Base-by-base conservation (phyloP, 1,140 invertebrate species). In the Drosophila erecta region DNA sequence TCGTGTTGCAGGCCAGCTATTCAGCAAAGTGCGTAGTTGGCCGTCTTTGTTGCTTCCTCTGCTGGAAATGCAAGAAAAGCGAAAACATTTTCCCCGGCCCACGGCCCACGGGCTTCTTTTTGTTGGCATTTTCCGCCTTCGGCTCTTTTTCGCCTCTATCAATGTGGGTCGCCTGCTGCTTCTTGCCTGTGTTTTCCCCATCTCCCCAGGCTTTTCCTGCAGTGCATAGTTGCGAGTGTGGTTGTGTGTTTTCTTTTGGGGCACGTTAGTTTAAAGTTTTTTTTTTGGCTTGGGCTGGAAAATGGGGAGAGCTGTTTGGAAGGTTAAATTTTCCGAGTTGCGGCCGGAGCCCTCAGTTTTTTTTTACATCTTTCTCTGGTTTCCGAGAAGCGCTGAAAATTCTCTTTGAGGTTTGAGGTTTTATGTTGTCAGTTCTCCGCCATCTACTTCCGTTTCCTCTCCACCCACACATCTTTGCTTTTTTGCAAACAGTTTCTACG, bases 371-470 rank as follows among this genome's bases (percentile, higher is more conserved):
- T 38, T 14, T 38, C 14, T 38, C 14, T 38, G 37, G 24, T 74
- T 50, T 58, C n/a, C 35, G 38, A 50, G 50, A 15, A 74, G 69
- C 47, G 49, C 20, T 27, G 33, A 44, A 85, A 80, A 72, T 77
- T 74, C 49, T 69, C 71, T 71, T 76, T 84, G 76, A 76, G 72
- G 72, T 86, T 77, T 85, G 81, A 77, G 81, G 81, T 85, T 84
- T 80, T 77, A 57, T 47, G 27, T 61, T 72, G 46, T 51, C 69
- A 58, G 44, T 72, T 37, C 41, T 49, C 15, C 50, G 14, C 30
- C 65, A 35, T 59, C 38, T 15, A 53, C 17, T 44, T 43, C 40
- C 46, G 22, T 24, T 38, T 38, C 8, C 38, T 38, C 47, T 54
- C 37, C 17, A 50, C 37, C 22, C 43, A 41, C 67, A 41, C 67